Evolutionary conservation across 2,797 vertebrate genomes (phyloP).

Genomic region (Sus cebifrons): DNA sequence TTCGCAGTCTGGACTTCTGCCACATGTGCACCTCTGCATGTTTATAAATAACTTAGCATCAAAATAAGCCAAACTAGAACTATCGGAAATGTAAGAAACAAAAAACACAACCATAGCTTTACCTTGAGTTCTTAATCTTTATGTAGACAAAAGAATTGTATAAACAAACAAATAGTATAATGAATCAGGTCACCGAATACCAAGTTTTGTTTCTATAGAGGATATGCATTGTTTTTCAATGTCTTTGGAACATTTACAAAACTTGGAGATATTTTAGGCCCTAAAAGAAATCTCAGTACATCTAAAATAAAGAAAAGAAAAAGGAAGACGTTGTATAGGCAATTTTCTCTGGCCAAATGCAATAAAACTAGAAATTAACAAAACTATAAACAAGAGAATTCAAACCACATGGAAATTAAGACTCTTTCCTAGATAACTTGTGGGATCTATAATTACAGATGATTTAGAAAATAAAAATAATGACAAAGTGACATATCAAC

Average conservation of each 20-base stretch:
- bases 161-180: neutral
- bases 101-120: neutral
- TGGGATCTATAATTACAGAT: neutral
- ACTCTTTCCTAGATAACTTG: neutral
- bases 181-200: neutral
- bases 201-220: neutral
- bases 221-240: neutral
- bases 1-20: neutral
- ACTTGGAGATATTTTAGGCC: neutral
- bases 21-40: rapidly evolving
- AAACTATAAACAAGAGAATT: conserved; percentile 35
- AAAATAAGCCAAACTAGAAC: neutral
- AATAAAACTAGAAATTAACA: conserved; percentile 53
- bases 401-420: conserved; percentile 65
- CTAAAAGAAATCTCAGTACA: conserved; percentile 6
- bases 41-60: neutral
- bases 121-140: neutral
- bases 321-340: neutral
- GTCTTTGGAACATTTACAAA: conserved; percentile 36
- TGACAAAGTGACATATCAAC: neutral
- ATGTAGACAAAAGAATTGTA: neutral
- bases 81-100: neutral
- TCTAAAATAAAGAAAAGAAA: neutral
- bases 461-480: conserved; percentile 45
- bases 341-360: conserved; percentile 11